Percentiles rank a stretch among this genome's conserved stretches.
phyloP scores from a whole-genome alignment of 1,140 invertebrate genomes.

The Subanguina moxae region DNA sequence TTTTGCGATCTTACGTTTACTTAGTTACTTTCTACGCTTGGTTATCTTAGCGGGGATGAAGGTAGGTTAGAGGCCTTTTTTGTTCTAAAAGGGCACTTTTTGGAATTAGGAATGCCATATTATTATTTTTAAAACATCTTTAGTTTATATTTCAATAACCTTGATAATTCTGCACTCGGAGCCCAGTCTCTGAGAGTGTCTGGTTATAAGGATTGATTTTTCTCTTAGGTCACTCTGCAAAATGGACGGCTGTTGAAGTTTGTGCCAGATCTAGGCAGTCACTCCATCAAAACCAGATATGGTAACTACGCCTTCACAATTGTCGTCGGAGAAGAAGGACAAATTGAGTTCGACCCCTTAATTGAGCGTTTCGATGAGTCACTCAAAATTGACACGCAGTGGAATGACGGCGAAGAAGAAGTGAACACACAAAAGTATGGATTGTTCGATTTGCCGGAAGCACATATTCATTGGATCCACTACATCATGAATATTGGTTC shows the following conservation, averaged over 20 bases:
- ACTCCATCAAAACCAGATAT: slow-evolving; percentile 12
- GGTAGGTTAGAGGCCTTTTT: no score
- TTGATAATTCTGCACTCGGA: no score
- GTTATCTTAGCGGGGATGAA: no score
- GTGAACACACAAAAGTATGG: slow-evolving; percentile 17
- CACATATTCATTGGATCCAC: slow-evolving; percentile 4
- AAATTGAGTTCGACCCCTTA: slow-evolving; percentile 10
- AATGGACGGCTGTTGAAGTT: slow-evolving; percentile 16
- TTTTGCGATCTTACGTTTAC: no score
- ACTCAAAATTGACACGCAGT: background rate
- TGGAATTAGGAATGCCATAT: no score
- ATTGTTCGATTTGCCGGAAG: slow-evolving; percentile 33
- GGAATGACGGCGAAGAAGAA: slow-evolving; percentile 18
- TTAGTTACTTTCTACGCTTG: no score
- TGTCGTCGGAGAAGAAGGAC: slow-evolving; percentile 12
- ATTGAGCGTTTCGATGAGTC: background rate
- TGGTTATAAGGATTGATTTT: no score
- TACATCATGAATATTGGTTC: slow-evolving; percentile 29
- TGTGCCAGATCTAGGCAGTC: slow-evolving; percentile 15
- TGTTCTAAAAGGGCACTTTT: no score
- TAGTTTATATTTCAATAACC: no score
- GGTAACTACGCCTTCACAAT: slow-evolving; percentile 3
- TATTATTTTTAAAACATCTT: background rate
- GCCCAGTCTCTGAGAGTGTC: no score
- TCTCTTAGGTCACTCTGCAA: slow-evolving; percentile 7